Conservation (phyloP, 2,888 invertebrate species). For the Rhamnusium bicolor region DNA sequence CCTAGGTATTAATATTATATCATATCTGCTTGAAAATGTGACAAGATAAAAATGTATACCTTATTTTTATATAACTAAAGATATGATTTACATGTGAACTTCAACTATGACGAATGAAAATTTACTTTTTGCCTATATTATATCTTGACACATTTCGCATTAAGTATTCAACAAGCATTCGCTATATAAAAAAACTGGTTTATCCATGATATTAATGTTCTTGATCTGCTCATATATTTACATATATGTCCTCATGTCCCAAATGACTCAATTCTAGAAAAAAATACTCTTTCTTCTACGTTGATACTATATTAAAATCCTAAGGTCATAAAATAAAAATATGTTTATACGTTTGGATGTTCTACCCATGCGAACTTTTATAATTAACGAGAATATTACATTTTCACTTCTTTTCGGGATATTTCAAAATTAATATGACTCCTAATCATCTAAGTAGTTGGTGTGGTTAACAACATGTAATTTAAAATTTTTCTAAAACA, state of each 20-base stretch:
- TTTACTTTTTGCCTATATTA: neutral
- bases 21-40: neutral
- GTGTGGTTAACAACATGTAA: too few species aligned
- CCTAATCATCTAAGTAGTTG: too few species aligned
- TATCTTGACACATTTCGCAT: neutral
- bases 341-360: too few species aligned
- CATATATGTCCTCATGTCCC: neutral
- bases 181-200: neutral
- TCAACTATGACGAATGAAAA: neutral
- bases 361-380: too few species aligned
- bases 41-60: neutral
- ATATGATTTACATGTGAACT: neutral
- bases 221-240: neutral
- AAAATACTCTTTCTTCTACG: neutral
- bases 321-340: too few species aligned
- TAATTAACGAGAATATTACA: too few species aligned
- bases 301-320: neutral
- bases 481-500: too few species aligned
- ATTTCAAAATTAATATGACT: too few species aligned
- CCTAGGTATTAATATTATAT: too few species aligned
- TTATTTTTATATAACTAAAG: neutral
- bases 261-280: neutral
- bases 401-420: too few species aligned
- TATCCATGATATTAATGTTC: neutral
- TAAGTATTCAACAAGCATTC: neutral